phyloP scores from a whole-genome alignment of 2,888 invertebrate species.

The Cataglyphis albicans region DNA sequence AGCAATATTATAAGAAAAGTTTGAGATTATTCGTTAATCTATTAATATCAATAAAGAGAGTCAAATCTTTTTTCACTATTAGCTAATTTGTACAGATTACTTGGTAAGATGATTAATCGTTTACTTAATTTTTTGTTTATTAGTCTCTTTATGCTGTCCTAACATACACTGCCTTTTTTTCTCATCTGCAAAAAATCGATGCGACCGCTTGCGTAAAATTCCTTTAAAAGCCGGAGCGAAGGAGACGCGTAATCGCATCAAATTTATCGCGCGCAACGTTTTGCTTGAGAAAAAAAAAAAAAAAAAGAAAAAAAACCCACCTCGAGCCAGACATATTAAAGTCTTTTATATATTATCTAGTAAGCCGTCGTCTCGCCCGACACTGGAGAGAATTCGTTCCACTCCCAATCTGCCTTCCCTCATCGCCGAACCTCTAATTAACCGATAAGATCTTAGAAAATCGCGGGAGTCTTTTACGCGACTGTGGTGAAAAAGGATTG shows the following conservation, averaged over 20 bases:
- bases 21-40: conserved; percentile 1
- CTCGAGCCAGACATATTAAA: conserved; percentile 24
- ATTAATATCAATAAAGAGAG: background rate
- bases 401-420: background rate
- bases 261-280: conserved; percentile 6
- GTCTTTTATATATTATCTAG: no score
- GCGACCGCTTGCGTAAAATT: conserved; percentile 31
- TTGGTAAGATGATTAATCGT: background rate
- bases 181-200: conserved; percentile 20
- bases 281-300: conserved; percentile 21
- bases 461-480: conserved; percentile 31
- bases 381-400: conserved; percentile 23
- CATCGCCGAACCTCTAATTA: conserved; percentile 69
- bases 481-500: conserved; percentile 21
- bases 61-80: background rate
- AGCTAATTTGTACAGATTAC: background rate
- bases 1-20: background rate
- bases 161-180: background rate
- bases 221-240: background rate
- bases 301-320: conserved; percentile 18
- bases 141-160: background rate
- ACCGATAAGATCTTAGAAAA: conserved; percentile 76
- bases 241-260: conserved; percentile 15
- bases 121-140: background rate
- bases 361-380: conserved; percentile 14